phyloP scores from a whole-genome alignment of 2,113 vertebrate species.

The Phrynosoma platyrhinos region DNA sequence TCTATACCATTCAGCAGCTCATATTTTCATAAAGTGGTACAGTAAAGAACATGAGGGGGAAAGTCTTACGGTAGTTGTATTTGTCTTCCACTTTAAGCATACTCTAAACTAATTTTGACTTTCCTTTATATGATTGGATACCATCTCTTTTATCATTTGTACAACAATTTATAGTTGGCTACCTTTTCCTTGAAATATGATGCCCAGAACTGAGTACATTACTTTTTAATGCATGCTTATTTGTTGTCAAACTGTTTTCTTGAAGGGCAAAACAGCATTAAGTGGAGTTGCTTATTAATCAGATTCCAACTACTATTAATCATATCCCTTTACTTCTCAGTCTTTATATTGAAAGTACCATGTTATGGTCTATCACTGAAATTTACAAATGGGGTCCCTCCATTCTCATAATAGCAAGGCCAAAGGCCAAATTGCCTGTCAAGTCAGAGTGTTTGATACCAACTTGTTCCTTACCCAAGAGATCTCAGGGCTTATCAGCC shows the following conservation, averaged over 20 bases:
- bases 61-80: background rate
- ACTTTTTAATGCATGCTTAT: background rate
- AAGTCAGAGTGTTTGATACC: background rate
- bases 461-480: background rate
- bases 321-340: too few relatives aligned
- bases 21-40: background rate
- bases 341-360: background rate
- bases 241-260: background rate
- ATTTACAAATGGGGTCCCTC: background rate
- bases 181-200: background rate
- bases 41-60: background rate
- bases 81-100: background rate
- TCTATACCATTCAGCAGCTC: too few relatives aligned
- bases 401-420: background rate
- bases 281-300: rapidly evolving
- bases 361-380: background rate
- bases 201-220: background rate
- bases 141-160: background rate
- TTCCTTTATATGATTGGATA: background rate
- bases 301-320: background rate
- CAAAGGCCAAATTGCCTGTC: background rate
- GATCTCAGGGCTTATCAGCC: background rate
- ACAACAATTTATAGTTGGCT: background rate
- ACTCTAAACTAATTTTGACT: background rate
- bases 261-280: background rate